phyloP scores from a whole-genome alignment of 2,113 vertebrate genomes.

The Xiphias gladius region DNA sequence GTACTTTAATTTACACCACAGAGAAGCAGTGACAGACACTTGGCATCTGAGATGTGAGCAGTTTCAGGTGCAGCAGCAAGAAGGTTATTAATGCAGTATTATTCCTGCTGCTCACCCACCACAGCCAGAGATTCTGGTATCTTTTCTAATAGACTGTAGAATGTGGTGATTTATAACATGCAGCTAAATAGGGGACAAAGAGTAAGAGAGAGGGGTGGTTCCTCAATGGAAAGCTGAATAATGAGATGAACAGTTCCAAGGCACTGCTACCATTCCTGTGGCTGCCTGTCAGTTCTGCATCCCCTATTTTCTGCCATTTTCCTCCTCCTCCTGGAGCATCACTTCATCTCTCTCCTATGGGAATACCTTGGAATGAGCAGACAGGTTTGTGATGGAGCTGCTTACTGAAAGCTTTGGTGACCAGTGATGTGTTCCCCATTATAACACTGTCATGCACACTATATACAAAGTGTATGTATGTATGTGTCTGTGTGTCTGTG shows the following conservation, averaged over 20 bases:
- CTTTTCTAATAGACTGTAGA: conserved; percentile 68
- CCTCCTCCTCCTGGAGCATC: conserved; percentile 60
- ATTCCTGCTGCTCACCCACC: conserved; percentile 49
- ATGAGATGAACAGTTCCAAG: conserved; percentile 73
- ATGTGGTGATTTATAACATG: conserved; percentile 72
- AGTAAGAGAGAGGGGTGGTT: conserved; percentile 33
- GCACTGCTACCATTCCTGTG: conserved; percentile 56
- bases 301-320: conserved; percentile 67
- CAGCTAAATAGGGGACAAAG: conserved; percentile 51
- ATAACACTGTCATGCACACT: conserved; percentile 48
- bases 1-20: not conserved
- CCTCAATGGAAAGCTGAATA: conserved; percentile 70
- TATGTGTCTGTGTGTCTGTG: conserved; percentile 1
- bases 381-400: conserved; percentile 71
- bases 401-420: conserved; percentile 74
- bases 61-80: conserved; percentile 38
- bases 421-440: conserved; percentile 57
- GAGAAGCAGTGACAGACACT: conserved; percentile 26
- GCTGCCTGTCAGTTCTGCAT: conserved; percentile 72
- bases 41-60: conserved; percentile 18
- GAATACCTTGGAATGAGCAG: conserved; percentile 74
- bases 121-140: conserved; percentile 59
- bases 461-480: conserved; percentile 31
- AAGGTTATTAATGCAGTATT: conserved; percentile 49
- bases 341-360: conserved; percentile 71